A percentile compares a stretch with the other conserved stretches of the same genome.
Conservation (phyloP, 1,140 invertebrate genomes). For the Oryctes rhinoceros region DNA sequence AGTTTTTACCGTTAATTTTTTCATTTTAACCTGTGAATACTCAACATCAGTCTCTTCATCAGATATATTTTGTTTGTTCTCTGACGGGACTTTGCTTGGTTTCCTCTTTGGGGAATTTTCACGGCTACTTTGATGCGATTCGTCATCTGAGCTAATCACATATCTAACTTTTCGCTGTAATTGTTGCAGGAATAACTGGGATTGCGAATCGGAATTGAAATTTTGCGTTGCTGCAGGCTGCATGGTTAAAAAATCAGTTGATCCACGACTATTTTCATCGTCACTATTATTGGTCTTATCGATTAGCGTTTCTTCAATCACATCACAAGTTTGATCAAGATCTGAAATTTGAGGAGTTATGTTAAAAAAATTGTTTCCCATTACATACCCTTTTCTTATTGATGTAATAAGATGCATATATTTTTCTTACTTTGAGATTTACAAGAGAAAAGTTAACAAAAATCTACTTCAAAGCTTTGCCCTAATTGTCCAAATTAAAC, state of each 20-base stretch:
- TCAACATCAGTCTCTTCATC: conserved; percentile 36
- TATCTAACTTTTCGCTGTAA: not conserved
- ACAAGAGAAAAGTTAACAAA: too few relatives aligned
- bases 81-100: not conserved
- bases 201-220: conserved; percentile 29
- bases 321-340: not conserved
- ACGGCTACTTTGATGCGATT: not conserved
- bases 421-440: too few relatives aligned
- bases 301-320: not conserved
- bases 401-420: too few relatives aligned
- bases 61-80: not conserved
- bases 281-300: not conserved
- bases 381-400: too few relatives aligned
- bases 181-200: conserved; percentile 20
- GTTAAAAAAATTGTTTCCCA: too few relatives aligned
- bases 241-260: conserved; percentile 32
- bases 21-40: conserved; percentile 1
- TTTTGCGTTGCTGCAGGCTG: conserved; percentile 23
- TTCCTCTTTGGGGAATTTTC: not conserved
- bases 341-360: not conserved
- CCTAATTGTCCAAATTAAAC: too few relatives aligned
- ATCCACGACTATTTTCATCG: conserved; percentile 16
- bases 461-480: too few relatives aligned
- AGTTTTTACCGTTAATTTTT: conserved; percentile 18
- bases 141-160: not conserved